These are phyloP conservation scores for Ascaphus truei DNA, from an alignment of 2,113 vertebrate species.

Conservation along the genomic window DNA sequence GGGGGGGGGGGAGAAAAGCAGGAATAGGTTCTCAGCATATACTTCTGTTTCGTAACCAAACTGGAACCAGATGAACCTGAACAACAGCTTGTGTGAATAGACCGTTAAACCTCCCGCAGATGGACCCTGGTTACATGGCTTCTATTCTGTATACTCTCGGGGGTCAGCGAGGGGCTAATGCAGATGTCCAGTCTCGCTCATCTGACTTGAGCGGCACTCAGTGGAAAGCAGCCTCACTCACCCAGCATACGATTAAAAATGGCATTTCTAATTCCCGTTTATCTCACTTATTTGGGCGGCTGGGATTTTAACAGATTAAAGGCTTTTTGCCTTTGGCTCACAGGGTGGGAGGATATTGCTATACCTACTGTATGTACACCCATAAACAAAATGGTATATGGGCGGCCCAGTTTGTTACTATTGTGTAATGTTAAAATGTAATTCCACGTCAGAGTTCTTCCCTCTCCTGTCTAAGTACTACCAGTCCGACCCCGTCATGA, in stretches of 20 bases:
- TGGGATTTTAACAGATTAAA: too few species aligned
- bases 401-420: too few species aligned
- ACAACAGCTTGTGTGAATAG: constrained; percentile 40
- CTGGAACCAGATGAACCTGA: constrained; percentile 57
- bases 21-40: constrained; percentile 56
- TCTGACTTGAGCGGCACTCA: not conserved
- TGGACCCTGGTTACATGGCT: constrained; percentile 29
- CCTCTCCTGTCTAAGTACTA: too few species aligned
- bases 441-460: too few species aligned
- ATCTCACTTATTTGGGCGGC: too few species aligned
- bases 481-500: too few species aligned
- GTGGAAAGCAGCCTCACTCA: not conserved
- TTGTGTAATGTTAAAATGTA: too few species aligned
- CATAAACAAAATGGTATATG: too few species aligned
- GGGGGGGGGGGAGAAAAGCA: not conserved
- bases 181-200: not conserved
- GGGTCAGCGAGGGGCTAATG: constrained; percentile 43
- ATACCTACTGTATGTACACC: too few species aligned
- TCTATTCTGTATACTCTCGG: not conserved
- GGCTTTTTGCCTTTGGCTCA: too few species aligned
- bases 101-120: constrained; percentile 50
- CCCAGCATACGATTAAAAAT: not conserved
- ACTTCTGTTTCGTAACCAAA: constrained; percentile 58
- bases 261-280: too few species aligned
- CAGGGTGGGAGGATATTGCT: too few species aligned